Percentiles rank a stretch among this genome's conserved stretches.
phyloP scores from a whole-genome alignment of 2,888 invertebrate species.

The Lasioglossum morio region DNA sequence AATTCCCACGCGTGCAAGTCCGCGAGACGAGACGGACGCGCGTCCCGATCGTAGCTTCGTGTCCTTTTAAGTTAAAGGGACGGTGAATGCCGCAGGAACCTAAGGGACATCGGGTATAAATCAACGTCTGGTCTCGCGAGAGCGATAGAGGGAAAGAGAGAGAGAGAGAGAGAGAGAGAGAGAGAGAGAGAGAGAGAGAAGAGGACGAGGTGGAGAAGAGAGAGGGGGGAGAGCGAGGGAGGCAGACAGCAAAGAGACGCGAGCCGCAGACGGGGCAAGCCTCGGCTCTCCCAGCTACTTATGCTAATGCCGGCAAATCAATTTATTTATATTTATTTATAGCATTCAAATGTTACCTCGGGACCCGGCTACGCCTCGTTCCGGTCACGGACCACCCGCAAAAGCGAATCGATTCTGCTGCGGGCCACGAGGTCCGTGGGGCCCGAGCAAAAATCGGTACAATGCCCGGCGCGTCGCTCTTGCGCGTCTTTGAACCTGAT shows the following conservation, averaged over 20 bases:
- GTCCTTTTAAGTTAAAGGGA: slow-evolving; percentile 74
- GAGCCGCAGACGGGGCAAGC: slow-evolving; percentile 55
- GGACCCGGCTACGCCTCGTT: slow-evolving; percentile 62
- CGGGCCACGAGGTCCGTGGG: slow-evolving; percentile 42
- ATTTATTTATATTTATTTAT: slow-evolving; percentile 82
- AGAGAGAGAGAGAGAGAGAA: slow-evolving; percentile 13
- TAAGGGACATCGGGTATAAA: slow-evolving; percentile 74
- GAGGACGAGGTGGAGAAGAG: not conserved
- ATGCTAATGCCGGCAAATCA: slow-evolving; percentile 80
- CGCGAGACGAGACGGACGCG: slow-evolving; percentile 55
- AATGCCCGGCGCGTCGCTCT: not conserved
- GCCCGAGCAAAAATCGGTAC: slow-evolving; percentile 17
- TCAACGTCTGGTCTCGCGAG: slow-evolving; percentile 71
- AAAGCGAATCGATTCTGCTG: slow-evolving; percentile 70
- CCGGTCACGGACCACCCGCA: slow-evolving; percentile 75
- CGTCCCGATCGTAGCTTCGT: slow-evolving; percentile 58
- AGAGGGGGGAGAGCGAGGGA: slow-evolving; percentile 31
- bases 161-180: slow-evolving; percentile 5
- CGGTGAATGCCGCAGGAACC: slow-evolving; percentile 66
- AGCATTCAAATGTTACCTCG: slow-evolving; percentile 79
- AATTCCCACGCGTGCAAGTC: slow-evolving; percentile 66
- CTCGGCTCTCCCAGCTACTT: slow-evolving; percentile 71
- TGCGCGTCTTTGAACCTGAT: not conserved
- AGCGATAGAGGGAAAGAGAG: slow-evolving; percentile 27
- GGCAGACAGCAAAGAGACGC: slow-evolving; percentile 54